phyloP scores from a whole-genome alignment of 2,888 invertebrate species.

The Cosmopolites sordidus region DNA sequence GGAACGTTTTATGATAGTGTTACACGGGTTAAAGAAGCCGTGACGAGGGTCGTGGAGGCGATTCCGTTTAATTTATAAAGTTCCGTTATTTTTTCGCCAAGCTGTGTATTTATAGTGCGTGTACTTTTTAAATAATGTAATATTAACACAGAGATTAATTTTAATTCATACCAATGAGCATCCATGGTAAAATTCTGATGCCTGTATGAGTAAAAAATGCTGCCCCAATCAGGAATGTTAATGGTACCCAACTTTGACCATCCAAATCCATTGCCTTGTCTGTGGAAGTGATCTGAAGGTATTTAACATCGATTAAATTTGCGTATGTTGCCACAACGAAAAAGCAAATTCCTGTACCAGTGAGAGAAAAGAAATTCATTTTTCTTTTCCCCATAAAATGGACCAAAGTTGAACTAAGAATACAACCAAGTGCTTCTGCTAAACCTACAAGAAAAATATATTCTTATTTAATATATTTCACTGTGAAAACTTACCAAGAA shows the following conservation, averaged over 20 bases:
- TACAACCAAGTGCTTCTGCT: conserved; percentile 64
- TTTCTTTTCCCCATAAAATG: conserved; percentile 71
- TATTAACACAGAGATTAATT: no score
- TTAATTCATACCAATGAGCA: conserved; percentile 73
- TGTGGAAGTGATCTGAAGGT: conserved; percentile 25
- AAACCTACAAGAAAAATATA: conserved; percentile 57
- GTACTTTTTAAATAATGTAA: no score
- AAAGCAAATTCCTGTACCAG: conserved; percentile 63
- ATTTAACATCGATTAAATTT: conserved; percentile 36
- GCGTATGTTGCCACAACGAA: conserved; percentile 58
- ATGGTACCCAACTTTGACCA: conserved; percentile 59
- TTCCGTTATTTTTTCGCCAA: not conserved
- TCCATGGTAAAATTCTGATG: conserved; percentile 72
- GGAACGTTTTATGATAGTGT: no score
- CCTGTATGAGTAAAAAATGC: conserved; percentile 68
- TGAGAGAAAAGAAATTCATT: conserved; percentile 62
- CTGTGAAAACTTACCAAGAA: conserved; percentile 58
- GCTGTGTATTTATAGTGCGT: not conserved
- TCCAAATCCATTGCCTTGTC: conserved; percentile 2
- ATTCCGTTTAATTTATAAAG: not conserved
- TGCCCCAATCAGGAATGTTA: conserved; percentile 59
- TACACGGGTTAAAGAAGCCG: no score
- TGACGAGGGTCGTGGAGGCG: no score
- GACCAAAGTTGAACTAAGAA: conserved; percentile 62
- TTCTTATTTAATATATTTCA: no score